These are phyloP conservation scores for Mareca penelope DNA, from an alignment of 2,797 vertebrate species.

Conservation along the genomic window DNA sequence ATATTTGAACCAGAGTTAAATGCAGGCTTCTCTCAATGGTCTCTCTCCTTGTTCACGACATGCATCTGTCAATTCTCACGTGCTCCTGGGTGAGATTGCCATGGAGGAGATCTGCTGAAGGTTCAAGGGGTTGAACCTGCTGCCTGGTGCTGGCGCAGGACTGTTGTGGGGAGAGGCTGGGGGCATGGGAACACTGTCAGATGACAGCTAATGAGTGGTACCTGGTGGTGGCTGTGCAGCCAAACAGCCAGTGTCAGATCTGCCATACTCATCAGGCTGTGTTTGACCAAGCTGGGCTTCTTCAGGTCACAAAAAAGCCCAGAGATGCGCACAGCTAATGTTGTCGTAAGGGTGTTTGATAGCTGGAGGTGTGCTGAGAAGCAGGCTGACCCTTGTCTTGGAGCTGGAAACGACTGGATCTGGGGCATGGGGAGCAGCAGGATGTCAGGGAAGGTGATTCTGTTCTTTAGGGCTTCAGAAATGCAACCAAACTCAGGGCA, in stretches of 20 bases:
- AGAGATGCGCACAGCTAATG: not conserved
- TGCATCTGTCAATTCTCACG: accelerated
- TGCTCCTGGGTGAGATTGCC: not conserved
- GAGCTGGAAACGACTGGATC: not conserved
- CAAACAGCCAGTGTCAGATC: not conserved
- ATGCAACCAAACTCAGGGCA: not conserved
- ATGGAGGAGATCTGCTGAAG: not conserved
- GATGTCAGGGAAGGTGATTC: not conserved
- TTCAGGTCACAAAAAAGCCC: not conserved
- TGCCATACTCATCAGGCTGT: not conserved
- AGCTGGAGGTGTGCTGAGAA: not conserved
- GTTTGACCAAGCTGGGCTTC: not conserved
- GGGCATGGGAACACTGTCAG: too few relatives aligned
- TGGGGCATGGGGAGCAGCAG: not conserved
- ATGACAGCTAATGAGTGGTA: not conserved
- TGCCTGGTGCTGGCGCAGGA: not conserved
- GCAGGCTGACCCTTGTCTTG: not conserved
- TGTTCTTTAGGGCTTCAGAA: not conserved
- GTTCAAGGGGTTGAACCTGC: not conserved
- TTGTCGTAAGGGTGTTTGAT: not conserved
- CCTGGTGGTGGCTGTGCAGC: not conserved
- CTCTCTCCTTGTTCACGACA: not conserved
- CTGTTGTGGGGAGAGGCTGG: not conserved
- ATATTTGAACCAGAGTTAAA: not conserved
- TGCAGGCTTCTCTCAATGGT: not conserved